Evolutionary conservation across 2,888 invertebrate genomes (phyloP).

Genomic region (Orthosia gothica): DNA sequence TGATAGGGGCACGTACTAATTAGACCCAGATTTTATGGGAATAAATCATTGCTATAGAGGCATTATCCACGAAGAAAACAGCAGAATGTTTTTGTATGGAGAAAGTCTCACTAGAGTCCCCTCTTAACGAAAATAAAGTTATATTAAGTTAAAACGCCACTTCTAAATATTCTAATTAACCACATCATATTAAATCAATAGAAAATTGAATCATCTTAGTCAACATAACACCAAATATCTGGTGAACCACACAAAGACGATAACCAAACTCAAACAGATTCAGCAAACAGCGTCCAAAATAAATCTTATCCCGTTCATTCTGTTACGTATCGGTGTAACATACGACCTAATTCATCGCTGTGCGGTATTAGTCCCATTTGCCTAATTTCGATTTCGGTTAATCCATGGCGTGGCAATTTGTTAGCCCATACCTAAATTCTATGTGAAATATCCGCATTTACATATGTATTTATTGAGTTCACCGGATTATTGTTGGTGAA

Average conservation of each 20-base stretch:
- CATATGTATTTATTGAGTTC: constrained; percentile 33
- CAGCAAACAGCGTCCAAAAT: neutral
- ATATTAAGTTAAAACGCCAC: no score
- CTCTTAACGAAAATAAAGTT: no score
- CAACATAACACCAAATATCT: no score
- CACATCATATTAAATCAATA: no score
- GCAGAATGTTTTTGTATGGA: no score
- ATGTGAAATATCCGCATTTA: constrained; percentile 18
- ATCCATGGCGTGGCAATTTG: constrained; percentile 64
- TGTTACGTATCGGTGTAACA: constrained; percentile 59
- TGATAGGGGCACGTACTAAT: no score
- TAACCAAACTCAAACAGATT: neutral
- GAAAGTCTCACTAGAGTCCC: no score
- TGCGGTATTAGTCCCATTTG: constrained; percentile 72
- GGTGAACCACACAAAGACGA: neutral
- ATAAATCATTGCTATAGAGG: no score
- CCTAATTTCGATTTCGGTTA: constrained; percentile 77
- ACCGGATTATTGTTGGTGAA: constrained; percentile 40
- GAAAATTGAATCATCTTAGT: no score
- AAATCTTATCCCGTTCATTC: neutral
- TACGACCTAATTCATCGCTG: constrained; percentile 63
- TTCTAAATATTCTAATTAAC: no score
- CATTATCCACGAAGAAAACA: no score
- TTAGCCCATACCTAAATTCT: constrained; percentile 53
- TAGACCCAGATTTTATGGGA: no score